These are phyloP conservation scores for Labia minor DNA, from an alignment of 2,888 invertebrate species.

Conservation along the genomic window DNA sequence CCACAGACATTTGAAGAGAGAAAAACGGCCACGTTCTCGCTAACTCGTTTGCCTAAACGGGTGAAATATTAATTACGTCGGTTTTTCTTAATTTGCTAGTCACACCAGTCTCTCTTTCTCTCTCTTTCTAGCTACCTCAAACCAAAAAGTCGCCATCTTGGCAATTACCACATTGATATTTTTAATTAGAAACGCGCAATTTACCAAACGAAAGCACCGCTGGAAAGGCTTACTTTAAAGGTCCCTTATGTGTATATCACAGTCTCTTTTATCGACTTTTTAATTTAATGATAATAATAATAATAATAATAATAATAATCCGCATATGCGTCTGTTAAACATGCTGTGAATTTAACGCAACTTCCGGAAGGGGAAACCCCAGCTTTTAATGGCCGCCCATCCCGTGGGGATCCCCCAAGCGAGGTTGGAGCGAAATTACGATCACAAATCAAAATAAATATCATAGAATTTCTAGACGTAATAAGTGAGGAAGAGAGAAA, in stretches of 20 bases:
- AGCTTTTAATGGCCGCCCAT: neutral
- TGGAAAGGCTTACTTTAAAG: too few species aligned
- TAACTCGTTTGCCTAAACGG: conserved; percentile 13
- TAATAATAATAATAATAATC: conserved; percentile 13
- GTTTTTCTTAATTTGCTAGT: conserved; percentile 7
- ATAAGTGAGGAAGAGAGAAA: neutral
- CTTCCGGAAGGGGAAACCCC: neutral
- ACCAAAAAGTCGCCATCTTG: neutral
- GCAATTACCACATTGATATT: conserved; percentile 13
- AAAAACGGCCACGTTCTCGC: neutral
- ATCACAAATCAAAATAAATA: conserved; percentile 13
- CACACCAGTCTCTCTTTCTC: neutral
- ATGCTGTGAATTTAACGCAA: conserved; percentile 13
- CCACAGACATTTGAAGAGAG: neutral
- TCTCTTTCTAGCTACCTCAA: neutral
- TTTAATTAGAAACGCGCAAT: conserved; percentile 13
- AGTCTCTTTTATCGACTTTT: neutral
- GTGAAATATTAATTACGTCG: conserved; percentile 5
- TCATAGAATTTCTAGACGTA: neutral
- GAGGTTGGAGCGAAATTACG: neutral
- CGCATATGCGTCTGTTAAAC: neutral
- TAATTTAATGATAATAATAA: conserved; percentile 1
- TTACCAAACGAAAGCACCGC: neutral
- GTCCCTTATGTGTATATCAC: neutral
- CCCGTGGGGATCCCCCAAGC: neutral